A percentile compares a stretch with the other conserved stretches of the same genome.
These are phyloP conservation scores for Dendrolimus punctatus DNA, from an alignment of 1,140 invertebrate species.

Conservation along the genomic window DNA sequence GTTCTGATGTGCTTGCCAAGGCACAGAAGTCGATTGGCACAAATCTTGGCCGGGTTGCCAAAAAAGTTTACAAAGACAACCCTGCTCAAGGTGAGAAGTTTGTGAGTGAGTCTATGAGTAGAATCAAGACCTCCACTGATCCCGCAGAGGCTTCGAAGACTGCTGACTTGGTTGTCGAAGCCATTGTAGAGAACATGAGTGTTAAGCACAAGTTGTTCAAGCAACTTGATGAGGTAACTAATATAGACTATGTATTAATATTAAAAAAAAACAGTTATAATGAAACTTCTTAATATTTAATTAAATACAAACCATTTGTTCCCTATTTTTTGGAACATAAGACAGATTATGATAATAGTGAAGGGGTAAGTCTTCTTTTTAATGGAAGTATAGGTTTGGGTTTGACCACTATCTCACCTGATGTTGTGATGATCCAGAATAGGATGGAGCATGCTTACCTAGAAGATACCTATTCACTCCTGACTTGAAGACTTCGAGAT, in stretches of 20 bases:
- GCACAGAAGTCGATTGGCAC: slow-evolving; percentile 77
- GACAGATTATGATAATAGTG: too few species aligned
- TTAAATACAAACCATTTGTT: too few species aligned
- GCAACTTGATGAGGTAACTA: slow-evolving; percentile 71
- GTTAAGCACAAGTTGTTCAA: slow-evolving; percentile 87
- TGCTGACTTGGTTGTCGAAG: slow-evolving; percentile 88
- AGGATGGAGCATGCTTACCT: too few species aligned
- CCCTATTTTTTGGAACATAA: too few species aligned
- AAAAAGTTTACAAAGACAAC: slow-evolving; percentile 85
- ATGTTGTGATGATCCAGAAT: too few species aligned
- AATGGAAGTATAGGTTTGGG: too few species aligned
- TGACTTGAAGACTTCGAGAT: too few species aligned
- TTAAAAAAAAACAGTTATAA: too few species aligned
- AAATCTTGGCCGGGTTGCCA: slow-evolving; percentile 82
- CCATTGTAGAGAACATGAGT: slow-evolving; percentile 89
- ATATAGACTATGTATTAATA: slow-evolving; percentile 1
- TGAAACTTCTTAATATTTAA: too few species aligned
- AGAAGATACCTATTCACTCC: too few species aligned
- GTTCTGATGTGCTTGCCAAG: slow-evolving; percentile 79
- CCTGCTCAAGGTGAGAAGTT: slow-evolving; percentile 78
- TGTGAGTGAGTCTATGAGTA: slow-evolving; percentile 74
- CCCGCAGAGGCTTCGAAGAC: slow-evolving; percentile 74
- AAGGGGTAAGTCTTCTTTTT: too few species aligned
- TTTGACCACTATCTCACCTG: too few species aligned
- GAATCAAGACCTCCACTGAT: slow-evolving; percentile 77